Conservation (phyloP, 1,140 invertebrate species). For the Medauroidea extradentata region DNA sequence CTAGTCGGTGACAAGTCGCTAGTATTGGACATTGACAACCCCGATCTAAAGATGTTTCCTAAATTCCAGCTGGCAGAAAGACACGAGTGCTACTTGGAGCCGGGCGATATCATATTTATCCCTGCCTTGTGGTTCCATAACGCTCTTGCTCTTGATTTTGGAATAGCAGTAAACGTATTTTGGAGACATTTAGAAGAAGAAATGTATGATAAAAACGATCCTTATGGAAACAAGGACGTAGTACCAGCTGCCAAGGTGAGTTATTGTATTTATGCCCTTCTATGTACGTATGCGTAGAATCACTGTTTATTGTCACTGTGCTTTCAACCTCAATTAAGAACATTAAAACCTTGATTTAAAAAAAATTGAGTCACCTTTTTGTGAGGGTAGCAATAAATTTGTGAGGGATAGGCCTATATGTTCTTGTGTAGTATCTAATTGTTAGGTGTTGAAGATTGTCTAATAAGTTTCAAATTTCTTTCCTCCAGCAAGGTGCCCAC, state of each 20-base stretch:
- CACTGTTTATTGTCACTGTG: too few relatives aligned
- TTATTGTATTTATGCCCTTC: neutral
- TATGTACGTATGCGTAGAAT: too few relatives aligned
- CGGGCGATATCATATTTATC: conserved; percentile 58
- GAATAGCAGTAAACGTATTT: conserved; percentile 57
- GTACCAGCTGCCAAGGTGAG: conserved; percentile 42
- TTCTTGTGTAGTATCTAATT: neutral
- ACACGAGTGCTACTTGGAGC: conserved; percentile 45
- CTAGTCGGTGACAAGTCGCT: conserved; percentile 56
- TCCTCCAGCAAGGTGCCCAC: too few relatives aligned
- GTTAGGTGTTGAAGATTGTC: too few relatives aligned
- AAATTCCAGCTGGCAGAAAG: conserved; percentile 42
- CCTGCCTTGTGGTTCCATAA: conserved; percentile 63
- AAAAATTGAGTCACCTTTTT: neutral
- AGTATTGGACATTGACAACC: conserved; percentile 53
- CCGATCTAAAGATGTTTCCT: conserved; percentile 48
- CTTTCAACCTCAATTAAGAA: too few relatives aligned
- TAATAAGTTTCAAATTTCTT: too few relatives aligned
- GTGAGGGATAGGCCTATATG: neutral
- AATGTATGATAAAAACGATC: conserved; percentile 53
- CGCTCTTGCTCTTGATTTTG: conserved; percentile 47
- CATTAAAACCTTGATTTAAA: neutral
- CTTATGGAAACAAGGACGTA: conserved; percentile 56
- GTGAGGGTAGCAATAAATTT: neutral
- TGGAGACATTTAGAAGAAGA: conserved; percentile 49